Evolutionary conservation across 2,113 vertebrate species (phyloP), one percentile per base, ranked within the genome.

Genomic region (Pantherophis guttatus): DNA sequence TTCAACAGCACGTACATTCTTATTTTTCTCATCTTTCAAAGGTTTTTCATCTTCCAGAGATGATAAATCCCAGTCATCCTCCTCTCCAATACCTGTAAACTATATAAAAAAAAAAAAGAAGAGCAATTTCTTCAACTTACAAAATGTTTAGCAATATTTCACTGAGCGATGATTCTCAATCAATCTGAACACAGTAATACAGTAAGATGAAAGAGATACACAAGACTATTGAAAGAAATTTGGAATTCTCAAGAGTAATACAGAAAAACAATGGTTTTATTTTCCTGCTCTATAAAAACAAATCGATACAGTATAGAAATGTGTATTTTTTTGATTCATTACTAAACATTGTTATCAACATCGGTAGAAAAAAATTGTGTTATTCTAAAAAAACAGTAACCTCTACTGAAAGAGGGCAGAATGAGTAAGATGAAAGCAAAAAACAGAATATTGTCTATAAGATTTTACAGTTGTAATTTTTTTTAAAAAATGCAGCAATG

Each of bases 11-110:
- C 23, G 0, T 0, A 93, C 96, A 85, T 94, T 97, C 54, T 97
- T 97, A 62, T 95, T 95, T 86, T 90, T 97, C 5, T 90, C 94
- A 6, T 94, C 70, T 95, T 97, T 98, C 92, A 97, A 90, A 89
- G 95, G 95, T 58, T 91, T 95, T 19, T 99, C 98, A 17, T 98
- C 98, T 90, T 99, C 98, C 91, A 98, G 92, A 89, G 98, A 99
- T 23, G 98, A 99, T 70, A 98, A 95, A 93, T 98, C 97, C 98
- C 98, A 99, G 21, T 98, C 98, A 90, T 98, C 97, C 98, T 98
- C 99, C 19, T 98, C 98, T 1, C 98, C 99, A 15, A 98, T 98
- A 1, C 98, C 98, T 92, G 93, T 26, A 0, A 95, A 94, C 98
- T 98, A 91, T 65, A 0, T 59, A n/a, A n/a, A n/a, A n/a, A n/a